Evolutionary conservation across 2,113 vertebrate species (phyloP), one percentile per base, ranked within the genome.

Genomic region (Aptenodytes patagonicus): DNA sequence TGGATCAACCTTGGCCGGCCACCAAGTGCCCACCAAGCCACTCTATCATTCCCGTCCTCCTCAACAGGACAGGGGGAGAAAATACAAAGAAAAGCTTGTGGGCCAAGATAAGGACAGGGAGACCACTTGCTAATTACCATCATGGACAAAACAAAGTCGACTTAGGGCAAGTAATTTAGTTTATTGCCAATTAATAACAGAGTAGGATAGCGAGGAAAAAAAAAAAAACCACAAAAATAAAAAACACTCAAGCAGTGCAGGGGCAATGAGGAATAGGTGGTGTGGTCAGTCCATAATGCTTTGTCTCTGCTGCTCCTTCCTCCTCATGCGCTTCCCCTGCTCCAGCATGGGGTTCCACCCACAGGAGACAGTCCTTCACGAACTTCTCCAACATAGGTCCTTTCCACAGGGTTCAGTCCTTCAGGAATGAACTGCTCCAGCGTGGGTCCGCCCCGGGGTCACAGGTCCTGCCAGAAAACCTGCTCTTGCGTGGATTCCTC

Each of bases 401-500:
- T 80, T 71, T 89, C 66, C 42, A 72, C 13, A 25, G 20, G 4
- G 13, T 16, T 3, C 22, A 81, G 44, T n/a, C 26, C 6, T 75
- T 38, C 62, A 46, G 46, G 34, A 76, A 29, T 19, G 4, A 36
- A 61, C 18, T 69, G 22, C 15, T 52, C 26, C 36, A 44, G 5
- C 17, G 12, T 40, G 13, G 21, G 26, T 61, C 2, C 2, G 28
- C 47, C 6, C 7, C 1, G 2, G n/a, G 17, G 18, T 38, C 47
- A 34, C 55, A 54, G 14, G 11, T 44, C 55, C 55, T 87, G 19
- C 19, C 62, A 60, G 44, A 29, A 68, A 69, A 51, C 25, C 10
- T 31, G 10, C 5, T 58, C 20, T 31, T n/a, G 15, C 0, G 2
- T 31, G 29, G 16, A 10, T 5, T 60, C 5, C 7, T 73, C 11